These are phyloP conservation scores for Dendrolimus kikuchii DNA, from an alignment of 1,140 invertebrate genomes.

Conservation along the genomic window DNA sequence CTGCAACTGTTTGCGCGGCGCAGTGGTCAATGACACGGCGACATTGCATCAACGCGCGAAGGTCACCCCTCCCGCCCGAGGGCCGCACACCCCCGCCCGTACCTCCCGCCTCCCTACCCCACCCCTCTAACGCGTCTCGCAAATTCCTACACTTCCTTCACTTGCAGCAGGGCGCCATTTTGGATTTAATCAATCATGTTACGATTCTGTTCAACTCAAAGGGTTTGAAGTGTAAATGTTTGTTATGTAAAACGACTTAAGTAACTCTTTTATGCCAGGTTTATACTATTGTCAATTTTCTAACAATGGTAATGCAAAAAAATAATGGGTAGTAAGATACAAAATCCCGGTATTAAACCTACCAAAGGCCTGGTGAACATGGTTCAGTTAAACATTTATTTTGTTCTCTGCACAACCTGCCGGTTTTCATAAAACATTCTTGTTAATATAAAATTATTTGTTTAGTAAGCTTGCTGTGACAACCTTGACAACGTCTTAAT, in stretches of 20 bases:
- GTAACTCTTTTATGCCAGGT: no score
- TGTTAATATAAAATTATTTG: no score
- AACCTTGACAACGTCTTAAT: no score
- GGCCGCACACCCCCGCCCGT: conserved; percentile 17
- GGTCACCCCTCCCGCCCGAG: conserved; percentile 44
- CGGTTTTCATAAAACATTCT: no score
- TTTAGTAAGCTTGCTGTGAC: no score
- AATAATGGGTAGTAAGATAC: no score
- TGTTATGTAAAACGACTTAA: neutral
- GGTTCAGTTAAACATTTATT: conserved; percentile 1
- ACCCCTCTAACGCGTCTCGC: conserved; percentile 38
- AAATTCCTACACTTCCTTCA: conserved; percentile 59
- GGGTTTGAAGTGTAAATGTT: conserved; percentile 2
- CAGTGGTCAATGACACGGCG: conserved; percentile 66
- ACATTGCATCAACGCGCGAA: conserved; percentile 69
- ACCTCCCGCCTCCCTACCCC: conserved; percentile 10
- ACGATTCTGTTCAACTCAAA: conserved; percentile 4
- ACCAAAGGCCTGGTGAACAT: neutral
- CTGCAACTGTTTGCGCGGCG: conserved; percentile 57
- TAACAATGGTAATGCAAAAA: no score
- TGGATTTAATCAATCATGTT: conserved; percentile 46
- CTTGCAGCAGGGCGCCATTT: conserved; percentile 50
- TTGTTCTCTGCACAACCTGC: no score
- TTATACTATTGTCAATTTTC: no score
- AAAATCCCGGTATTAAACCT: no score